Evolutionary conservation across 2,797 vertebrate genomes (phyloP).

Genomic region (Tarsius wallacei): DNA sequence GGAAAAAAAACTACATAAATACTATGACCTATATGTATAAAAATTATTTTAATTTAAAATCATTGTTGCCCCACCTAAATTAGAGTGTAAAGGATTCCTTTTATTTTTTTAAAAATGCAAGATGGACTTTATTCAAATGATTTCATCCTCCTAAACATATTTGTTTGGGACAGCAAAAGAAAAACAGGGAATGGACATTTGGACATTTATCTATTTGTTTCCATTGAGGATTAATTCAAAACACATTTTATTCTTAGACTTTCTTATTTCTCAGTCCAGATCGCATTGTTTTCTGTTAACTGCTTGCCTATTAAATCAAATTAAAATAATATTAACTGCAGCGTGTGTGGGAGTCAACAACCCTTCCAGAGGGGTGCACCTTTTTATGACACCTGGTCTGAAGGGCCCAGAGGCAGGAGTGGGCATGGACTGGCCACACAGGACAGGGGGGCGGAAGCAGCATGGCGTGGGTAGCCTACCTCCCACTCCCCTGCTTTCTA

Average conservation of each 20-base stretch:
- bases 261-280: constrained; percentile 41
- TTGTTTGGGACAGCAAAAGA: constrained; percentile 75
- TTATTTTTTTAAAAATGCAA: constrained; percentile 76
- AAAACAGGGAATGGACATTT: constrained; percentile 67
- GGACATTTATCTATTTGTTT: constrained; percentile 64
- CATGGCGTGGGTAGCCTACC: neutral
- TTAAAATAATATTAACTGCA: constrained; percentile 18
- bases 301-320: constrained; percentile 1
- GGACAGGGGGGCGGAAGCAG: neutral
- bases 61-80: constrained; percentile 80
- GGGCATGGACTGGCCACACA: neutral
- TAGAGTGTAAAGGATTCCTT: constrained; percentile 74
- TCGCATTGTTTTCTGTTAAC: constrained; percentile 56
- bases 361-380: neutral
- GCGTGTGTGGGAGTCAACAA: neutral
- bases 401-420: neutral
- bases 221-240: constrained; percentile 53
- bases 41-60: constrained; percentile 81
- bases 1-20: constrained; percentile 74
- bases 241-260: constrained; percentile 30
- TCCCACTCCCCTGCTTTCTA: neutral
- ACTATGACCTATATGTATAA: constrained; percentile 86
- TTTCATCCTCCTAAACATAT: constrained; percentile 66
- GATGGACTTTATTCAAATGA: constrained; percentile 81
- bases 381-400: neutral